Conservation (phyloP, 2,113 vertebrate species). For the Actinemys pallida region DNA sequence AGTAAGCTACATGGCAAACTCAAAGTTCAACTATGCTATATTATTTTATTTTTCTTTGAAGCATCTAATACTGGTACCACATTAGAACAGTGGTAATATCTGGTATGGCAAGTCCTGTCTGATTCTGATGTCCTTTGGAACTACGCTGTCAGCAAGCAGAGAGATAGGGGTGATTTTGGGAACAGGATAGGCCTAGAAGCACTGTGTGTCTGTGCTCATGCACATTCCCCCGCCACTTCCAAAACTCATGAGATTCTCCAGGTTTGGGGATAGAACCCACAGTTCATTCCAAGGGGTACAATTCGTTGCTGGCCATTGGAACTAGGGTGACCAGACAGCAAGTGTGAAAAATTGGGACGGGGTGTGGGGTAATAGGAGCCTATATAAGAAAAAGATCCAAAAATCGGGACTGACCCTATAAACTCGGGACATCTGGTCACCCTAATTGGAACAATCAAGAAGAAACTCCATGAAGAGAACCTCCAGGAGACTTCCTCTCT, state of each 20-base stretch:
- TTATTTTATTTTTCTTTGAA: background rate
- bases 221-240: background rate
- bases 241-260: background rate
- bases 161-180: background rate
- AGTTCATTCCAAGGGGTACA: background rate
- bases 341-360: no score
- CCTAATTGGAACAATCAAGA: background rate
- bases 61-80: background rate
- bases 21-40: background rate
- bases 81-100: background rate
- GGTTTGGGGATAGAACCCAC: background rate
- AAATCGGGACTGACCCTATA: no score
- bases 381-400: no score
- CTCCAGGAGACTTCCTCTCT: background rate
- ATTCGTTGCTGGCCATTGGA: background rate
- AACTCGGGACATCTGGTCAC: no score
- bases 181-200: background rate
- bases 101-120: fast-evolving
- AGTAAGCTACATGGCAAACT: background rate
- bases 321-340: no score
- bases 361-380: no score
- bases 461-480: background rate
- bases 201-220: background rate
- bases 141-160: background rate
- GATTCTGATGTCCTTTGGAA: background rate